Base-by-base conservation (phyloP, 2,797 vertebrate species). In the Neopelma chrysocephalum region DNA sequence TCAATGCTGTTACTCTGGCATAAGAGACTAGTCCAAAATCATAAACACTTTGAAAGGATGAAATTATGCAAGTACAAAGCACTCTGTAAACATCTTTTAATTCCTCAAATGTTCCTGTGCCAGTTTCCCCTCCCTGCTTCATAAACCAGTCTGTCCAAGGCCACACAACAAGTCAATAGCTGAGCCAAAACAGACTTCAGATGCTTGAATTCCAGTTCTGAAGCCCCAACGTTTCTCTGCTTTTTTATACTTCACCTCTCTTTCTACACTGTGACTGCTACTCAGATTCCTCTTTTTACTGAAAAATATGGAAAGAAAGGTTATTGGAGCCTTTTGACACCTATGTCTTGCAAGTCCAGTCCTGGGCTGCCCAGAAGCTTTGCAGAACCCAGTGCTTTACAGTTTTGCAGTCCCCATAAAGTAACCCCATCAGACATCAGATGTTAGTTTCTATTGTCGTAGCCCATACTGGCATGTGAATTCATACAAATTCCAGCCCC, bases 31-130 rank as follows among this genome's bases (percentile, higher is more conserved):
- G 38, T 56, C 51, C 40, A 66, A 92, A 94, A 93, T 62, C 93
- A 94, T 73, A 94, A 95, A 83, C 60, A 82, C 64, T 95, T 90
- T 40, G 48, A 83, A 93, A 91, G 88, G 43, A 90, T 78, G 87
- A 84, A 95, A 90, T 84, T 1, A 90, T 91, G 79, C 50, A 84
- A 95, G 73, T 75, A 87, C 75, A 92, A 94, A 96, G 71, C 60
- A 73, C 8, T 90, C 32, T 75, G 64, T 94, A 95, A 96, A 94
- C 48, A 92, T 73, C 48, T 87, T 90, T 90, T 87, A 92, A 78
- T 93, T 93, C 73, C 36, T 89, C 34, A 25, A 12, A 94, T 66
- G 48, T 84, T 93, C 32, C 68, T 75, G 42, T 80, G 80, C 71
- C 83, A 93, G 82, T 47, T 96, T 93, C 36, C 51, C 62, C 60